A percentile compares a stretch with the other conserved stretches of the same genome.
These are phyloP conservation scores for Cheilosia vernalis DNA, from an alignment of 2,888 invertebrate genomes.

Conservation along the genomic window DNA sequence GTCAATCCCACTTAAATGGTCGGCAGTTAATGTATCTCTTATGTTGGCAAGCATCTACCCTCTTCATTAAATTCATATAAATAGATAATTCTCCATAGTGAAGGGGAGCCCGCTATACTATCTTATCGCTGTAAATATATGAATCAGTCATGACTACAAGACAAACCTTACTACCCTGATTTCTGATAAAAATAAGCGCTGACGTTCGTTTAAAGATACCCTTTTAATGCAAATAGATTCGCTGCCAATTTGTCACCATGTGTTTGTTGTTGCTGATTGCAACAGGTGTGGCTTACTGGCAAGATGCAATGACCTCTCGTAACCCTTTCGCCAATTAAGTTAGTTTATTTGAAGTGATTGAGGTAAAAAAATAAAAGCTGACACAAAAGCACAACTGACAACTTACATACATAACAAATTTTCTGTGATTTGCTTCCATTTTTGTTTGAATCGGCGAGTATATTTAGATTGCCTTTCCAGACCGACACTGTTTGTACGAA, in stretches of 20 bases:
- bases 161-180: background rate
- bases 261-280: background rate
- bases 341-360: background rate
- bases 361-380: conserved; percentile 32
- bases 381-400: background rate
- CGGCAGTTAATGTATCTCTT: conserved; percentile 6
- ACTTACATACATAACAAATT: conserved; percentile 11
- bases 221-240: background rate
- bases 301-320: conserved; percentile 14
- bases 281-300: conserved; percentile 47
- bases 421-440: conserved; percentile 8
- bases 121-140: conserved; percentile 20
- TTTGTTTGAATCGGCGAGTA: conserved; percentile 3
- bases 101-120: background rate
- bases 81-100: background rate
- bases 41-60: background rate
- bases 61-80: conserved; percentile 20
- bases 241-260: conserved; percentile 11
- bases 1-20: conserved; percentile 17
- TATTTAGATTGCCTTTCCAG: conserved; percentile 16
- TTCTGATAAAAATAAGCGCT: background rate
- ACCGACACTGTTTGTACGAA: background rate
- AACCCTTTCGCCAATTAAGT: conserved; percentile 1
- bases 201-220: background rate
- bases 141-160: background rate